Base-by-base conservation (phyloP, 2,113 vertebrate genomes). In the Channa maculata region DNA sequence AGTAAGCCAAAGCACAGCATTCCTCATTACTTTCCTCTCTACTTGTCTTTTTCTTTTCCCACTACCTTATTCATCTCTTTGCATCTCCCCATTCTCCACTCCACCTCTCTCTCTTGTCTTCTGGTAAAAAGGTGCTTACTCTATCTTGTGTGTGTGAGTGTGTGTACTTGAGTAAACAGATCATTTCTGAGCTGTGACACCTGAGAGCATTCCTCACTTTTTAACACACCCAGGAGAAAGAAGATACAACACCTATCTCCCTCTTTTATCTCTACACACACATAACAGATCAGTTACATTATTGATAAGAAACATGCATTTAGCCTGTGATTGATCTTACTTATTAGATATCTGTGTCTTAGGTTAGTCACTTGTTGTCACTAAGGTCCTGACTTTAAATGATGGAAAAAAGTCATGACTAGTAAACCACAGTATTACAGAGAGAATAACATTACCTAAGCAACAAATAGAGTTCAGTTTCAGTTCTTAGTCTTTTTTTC, bases 121-220 rank as follows among this genome's bases (percentile, higher is more conserved):
- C 54, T 49, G 54, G 54, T 71, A 80, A 79, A 82, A 89, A 88
- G 86, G 85, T 88, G 80, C 80, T 78, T 73, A 58, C 62, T 52
- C 61, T 80, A 62, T 67, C 54, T 59, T 62, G 48, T 50, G 15
- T 15, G 45, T 46, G 79, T 64, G 63, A 46, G 68, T 65, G 37
- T 63, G 57, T 48, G 48, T 2, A 2, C 14, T 44, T 39, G 6
- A 74, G 68, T 55, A 58, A 37, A 51, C 69, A 82, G 24, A 80
- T 81, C 65, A 63, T 38, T 76, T 85, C 66, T 33, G 24, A 55
- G 36, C 62, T 45, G 33, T 48, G 89, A 89, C 85, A 91, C 85
- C 79, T 82, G 86, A 90, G 88, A 84, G 64, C 89, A 83, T 89
- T 86, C 81, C 86, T 87, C n/a, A 5, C 63, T 57, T 60, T 67